These are phyloP conservation scores for Paramormyrops hopkinsi DNA, from an alignment of 2,797 vertebrate species.

Conservation along the genomic window DNA sequence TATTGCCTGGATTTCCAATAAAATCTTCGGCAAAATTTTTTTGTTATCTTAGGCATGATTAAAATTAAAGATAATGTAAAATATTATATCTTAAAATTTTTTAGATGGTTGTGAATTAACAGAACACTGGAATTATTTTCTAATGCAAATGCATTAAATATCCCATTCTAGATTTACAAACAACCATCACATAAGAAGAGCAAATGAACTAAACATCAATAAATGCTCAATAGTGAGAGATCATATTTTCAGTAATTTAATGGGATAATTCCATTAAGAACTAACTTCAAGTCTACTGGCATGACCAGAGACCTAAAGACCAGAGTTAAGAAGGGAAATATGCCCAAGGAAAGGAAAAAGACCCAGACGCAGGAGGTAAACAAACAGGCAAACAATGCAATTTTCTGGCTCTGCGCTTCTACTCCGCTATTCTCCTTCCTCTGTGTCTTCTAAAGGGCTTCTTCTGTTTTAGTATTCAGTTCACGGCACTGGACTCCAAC, in stretches of 20 bases:
- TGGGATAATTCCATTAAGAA: neutral
- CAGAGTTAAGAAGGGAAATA: neutral
- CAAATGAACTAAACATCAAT: neutral
- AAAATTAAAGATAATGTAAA: neutral
- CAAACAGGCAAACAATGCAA: neutral
- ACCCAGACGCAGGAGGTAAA: neutral
- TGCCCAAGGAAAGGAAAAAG: neutral
- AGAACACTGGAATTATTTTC: neutral
- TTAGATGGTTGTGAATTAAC: neutral
- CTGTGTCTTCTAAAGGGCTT: constrained; percentile 23
- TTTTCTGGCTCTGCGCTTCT: constrained; percentile 2
- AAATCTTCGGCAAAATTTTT: neutral
- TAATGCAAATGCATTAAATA: neutral
- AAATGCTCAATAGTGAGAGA: neutral
- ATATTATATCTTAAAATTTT: neutral
- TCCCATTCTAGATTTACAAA: neutral
- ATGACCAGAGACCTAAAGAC: neutral
- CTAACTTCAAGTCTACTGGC: neutral
- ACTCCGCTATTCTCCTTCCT: constrained; percentile 26
- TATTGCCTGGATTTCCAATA: neutral
- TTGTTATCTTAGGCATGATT: neutral
- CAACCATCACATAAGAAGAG: neutral
- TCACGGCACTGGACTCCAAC: constrained; percentile 40
- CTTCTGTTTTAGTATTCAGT: neutral
- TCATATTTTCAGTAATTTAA: neutral